These are phyloP conservation scores for Nylanderia fulva DNA, from an alignment of 1,140 invertebrate genomes.

Conservation along the genomic window DNA sequence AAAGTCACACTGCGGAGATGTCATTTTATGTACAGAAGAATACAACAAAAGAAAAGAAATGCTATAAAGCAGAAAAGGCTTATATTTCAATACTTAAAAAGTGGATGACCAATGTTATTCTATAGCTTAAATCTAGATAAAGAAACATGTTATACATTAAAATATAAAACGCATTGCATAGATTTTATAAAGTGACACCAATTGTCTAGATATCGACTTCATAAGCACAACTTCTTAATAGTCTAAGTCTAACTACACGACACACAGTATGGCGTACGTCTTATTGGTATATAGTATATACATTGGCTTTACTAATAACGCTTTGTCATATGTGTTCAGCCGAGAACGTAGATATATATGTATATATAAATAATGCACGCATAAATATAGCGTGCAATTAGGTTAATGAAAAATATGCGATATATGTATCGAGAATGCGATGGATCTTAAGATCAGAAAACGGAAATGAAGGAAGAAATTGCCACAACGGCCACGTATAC, in stretches of 20 bases:
- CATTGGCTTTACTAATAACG: background rate
- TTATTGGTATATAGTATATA: background rate
- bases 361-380: no score
- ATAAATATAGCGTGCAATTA: conserved; percentile 22
- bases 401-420: conserved; percentile 29
- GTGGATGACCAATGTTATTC: conserved; percentile 10
- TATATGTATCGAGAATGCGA: conserved; percentile 24
- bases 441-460: conserved; percentile 65
- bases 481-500: conserved; percentile 52
- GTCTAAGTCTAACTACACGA: background rate
- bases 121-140: background rate
- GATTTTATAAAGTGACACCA: background rate
- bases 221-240: background rate
- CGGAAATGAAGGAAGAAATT: conserved; percentile 75
- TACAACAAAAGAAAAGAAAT: conserved; percentile 14
- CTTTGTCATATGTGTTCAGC: background rate
- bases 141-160: background rate
- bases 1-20: conserved; percentile 44
- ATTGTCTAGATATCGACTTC: background rate
- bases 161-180: background rate
- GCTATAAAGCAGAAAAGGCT: background rate
- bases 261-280: background rate
- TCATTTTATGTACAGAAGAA: conserved; percentile 20
- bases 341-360: background rate
- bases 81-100: conserved; percentile 38